Evolutionary conservation across 2,888 invertebrate species (phyloP), one percentile per base, ranked within the genome.

Genomic region (Tubulanus polymorphus): DNA sequence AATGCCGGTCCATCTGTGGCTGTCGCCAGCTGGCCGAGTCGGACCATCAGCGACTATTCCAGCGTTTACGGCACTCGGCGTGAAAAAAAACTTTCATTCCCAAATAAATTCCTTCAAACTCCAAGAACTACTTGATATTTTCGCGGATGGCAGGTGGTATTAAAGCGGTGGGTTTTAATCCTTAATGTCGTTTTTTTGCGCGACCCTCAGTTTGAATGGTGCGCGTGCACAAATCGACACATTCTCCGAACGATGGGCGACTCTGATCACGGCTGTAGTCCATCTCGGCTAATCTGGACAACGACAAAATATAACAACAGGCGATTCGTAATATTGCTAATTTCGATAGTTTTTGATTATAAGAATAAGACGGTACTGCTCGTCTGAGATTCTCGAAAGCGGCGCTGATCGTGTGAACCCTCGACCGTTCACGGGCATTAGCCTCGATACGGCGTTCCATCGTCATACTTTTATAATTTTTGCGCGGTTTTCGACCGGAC

Each of bases 401-500:
- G 0, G 93, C 93, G 71, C 93, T 93, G 64, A 95, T 95, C 1
- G 94, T 94, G 78, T 95, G 94, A 0, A 95, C 94, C 51, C 94
- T 83, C 5, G 93, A 92, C 57, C 94, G 81, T 75, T 95, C 94
- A 3, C 94, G 83, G 0, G 94, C 94, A 74, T 95, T 95, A 0
- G 94, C 94, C 76, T 95, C 94, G 72, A 94, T 91, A 63, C 94
- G 83, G 64, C 94, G 82, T 75, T 93, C 93, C 23, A 92, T 83
- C n/a, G 80, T 94, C 93, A 94, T 93, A 76, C 93, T 94, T 75
- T 94, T 94, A 80, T 94, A 94, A 76, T 93, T 93, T 62, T 77
- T 77, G 48, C 75, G 63, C 23, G 63, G 62, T 56, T 66, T 70
- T 27, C 53, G 51, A 15, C 54, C 53, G n/a, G 18, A 27, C 26